Evolutionary conservation across 1,140 invertebrate genomes (phyloP), one percentile per base, ranked within the genome.

Genomic region (Dryas iulia): DNA sequence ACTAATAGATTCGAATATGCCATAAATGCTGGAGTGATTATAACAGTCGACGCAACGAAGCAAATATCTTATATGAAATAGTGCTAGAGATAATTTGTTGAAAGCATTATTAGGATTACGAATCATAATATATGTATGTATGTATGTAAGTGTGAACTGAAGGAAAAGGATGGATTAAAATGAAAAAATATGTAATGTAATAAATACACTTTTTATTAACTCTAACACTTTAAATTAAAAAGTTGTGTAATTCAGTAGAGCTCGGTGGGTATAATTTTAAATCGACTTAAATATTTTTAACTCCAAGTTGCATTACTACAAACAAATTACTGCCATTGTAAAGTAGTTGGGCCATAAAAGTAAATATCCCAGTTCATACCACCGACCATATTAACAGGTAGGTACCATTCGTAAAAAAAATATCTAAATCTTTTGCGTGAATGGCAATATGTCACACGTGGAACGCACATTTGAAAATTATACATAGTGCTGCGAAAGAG

Each of bases 311-410:
- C n/a, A n/a, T n/a, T n/a, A 14, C 23, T 33, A 7, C 23, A n/a
- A 10, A 33, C 25, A 53, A 31, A 21, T 76, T 76, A 83, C 31
- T 81, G 68, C 74, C 72, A 83, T 31, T 25, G 3, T 3, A 74
- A 14, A 24, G 52, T 53, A 11, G 47, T 57, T 3, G 81, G 72
- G 18, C 85, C 85, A 62, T 74, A 87, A 56, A 88, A 88, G 59
- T 82, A 85, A 54, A 88, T 64, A 53, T 88, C 82, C 82, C 84
- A 86, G 56, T 84, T 74, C 76, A 82, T 84, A 21, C 79, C 80
- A 39, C 78, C 78, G 8, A 69, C 30, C 60, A 79, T 72, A 26
- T 85, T 74, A 0, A 6, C 0, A 10, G 86, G 84, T 18, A 88
- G 61, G 30, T 84, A 88, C 84, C 82, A 85, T 28, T 88, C 84